Evolutionary conservation across 2,888 invertebrate species (phyloP), one percentile per base, ranked within the genome.

Genomic region (Ashinkailepas kermadecensis): DNA sequence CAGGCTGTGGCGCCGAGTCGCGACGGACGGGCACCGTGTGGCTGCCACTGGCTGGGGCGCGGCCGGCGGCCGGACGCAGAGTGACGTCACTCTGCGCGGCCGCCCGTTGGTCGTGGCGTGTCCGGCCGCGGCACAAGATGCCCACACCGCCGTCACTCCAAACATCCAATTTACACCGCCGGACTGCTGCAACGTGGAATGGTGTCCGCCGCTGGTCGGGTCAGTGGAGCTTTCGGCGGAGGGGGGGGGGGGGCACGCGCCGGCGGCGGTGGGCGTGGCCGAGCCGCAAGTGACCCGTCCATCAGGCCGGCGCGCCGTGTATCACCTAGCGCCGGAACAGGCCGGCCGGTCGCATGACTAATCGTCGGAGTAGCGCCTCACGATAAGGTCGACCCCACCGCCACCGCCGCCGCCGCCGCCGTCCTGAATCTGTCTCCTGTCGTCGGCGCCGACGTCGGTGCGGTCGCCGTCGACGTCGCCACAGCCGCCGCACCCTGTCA

Each of bases 241-340:
- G 8, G 39, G 12, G 15, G 15, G 39, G 15, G 39, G 39, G 15
- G 39, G 1, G 39, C 39, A 15, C 13, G 70, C 70, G 70, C 18
- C 39, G 15, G 70, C 70, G 39, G 39, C 39, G 39, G 39, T 39
- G 4, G 39, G 39, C 65, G 13, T 3, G 23, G 65, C 65, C 15
- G 39, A 39, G 70, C 70, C 70, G 39, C 70, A 70, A 70, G 70
- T 70, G 70, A 70, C 70, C 70, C 70, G 70, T 70, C 70, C 39
- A 39, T 70, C 39, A 70, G 39, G 12, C 12, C 4, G 15, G 39
- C 25, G 39, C 4, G n/a, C 23, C 70, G 70, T 70, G 13, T 39
- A 70, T 70, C 70, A 70, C 12, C 25, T 1, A 7, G 15, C 70
- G 62, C 2, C 62, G 12, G 62, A 18, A 9, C 62, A 18, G 15